Evolutionary conservation across 2,888 invertebrate genomes (phyloP).

Genomic region (Papilio gigon): DNA sequence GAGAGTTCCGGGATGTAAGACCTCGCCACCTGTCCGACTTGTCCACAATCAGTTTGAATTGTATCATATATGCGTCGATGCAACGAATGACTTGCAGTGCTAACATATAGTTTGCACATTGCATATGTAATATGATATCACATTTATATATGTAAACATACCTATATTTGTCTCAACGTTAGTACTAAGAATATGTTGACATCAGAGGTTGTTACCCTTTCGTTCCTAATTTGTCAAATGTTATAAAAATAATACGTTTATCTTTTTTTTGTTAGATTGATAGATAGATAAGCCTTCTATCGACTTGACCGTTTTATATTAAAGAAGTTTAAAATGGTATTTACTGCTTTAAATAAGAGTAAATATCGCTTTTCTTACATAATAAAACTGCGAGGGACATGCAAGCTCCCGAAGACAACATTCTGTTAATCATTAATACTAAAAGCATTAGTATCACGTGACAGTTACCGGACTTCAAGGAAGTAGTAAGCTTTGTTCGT

Average conservation of each 20-base stretch:
- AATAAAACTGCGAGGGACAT: too few species aligned
- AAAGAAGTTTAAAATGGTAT: too few species aligned
- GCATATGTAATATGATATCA: conserved; percentile 53
- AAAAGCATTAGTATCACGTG: neutral
- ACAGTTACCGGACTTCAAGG: neutral
- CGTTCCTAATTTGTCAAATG: conserved; percentile 26
- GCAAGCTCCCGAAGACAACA: neutral
- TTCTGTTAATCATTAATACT: neutral
- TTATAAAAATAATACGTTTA: neutral
- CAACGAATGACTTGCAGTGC: conserved; percentile 43
- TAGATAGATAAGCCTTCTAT: too few species aligned
- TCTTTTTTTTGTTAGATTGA: too few species aligned
- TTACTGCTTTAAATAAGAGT: too few species aligned
- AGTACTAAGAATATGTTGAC: conserved; percentile 47
- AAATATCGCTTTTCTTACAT: too few species aligned
- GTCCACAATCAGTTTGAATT: neutral
- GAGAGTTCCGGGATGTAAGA: too few species aligned
- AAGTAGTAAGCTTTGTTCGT: neutral
- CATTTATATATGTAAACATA: conserved; percentile 56
- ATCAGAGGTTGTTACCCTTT: conserved; percentile 66
- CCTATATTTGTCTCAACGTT: conserved; percentile 13
- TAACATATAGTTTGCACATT: conserved; percentile 45
- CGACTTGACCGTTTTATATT: too few species aligned
- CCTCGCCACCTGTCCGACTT: conserved; percentile 11
- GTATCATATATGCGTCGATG: conserved; percentile 39